Percentiles rank a stretch among this genome's conserved stretches.
Conservation (phyloP, 2,113 vertebrate genomes). For the Jacana jacana region DNA sequence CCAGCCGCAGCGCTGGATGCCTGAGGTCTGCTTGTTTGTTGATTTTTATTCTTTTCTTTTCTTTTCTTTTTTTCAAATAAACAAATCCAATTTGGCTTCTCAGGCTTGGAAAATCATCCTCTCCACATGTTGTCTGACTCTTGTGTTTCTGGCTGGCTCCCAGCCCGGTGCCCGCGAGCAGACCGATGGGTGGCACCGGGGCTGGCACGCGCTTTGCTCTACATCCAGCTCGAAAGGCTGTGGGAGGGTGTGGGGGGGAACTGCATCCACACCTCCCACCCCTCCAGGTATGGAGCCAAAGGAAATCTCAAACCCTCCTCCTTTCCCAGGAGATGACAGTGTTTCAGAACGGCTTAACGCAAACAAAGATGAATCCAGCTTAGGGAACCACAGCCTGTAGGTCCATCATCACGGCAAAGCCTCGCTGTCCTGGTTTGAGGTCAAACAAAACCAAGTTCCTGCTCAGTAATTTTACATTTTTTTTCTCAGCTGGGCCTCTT, state of each 20-base stretch:
- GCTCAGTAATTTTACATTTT: no score
- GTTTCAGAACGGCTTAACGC: background rate
- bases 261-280: background rate
- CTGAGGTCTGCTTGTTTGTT: background rate
- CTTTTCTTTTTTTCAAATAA: background rate
- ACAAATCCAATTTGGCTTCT: background rate
- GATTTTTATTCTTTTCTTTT: no score
- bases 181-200: fast-evolving
- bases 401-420: background rate
- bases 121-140: background rate
- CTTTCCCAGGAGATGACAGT: background rate
- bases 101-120: background rate
- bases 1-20: background rate
- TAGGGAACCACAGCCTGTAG: background rate
- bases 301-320: background rate
- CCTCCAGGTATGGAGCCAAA: background rate
- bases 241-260: background rate
- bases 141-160: background rate
- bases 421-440: background rate
- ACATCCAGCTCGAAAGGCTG: background rate
- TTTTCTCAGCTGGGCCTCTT: no score
- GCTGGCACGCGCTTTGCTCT: background rate
- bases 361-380: background rate
- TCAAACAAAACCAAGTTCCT: no score
- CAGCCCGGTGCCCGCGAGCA: background rate